Base-by-base conservation (phyloP, 2,888 invertebrate species). In the Folsomia candida region DNA sequence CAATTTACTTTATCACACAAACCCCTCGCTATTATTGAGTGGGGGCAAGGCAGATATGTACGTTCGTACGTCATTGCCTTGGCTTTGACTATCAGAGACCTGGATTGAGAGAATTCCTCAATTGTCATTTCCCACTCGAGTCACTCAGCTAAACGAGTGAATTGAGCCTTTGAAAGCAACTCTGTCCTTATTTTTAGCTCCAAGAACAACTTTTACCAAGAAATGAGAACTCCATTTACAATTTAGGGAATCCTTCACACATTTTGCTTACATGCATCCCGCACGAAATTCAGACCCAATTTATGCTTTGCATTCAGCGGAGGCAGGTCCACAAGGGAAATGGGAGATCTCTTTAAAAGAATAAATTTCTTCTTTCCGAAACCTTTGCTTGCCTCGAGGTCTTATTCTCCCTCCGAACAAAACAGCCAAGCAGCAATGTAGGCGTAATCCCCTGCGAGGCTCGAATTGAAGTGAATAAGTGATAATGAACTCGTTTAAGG, bases 341-440 rank as follows among this genome's bases (percentile, higher is more conserved):
- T 37, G 28, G 29, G 54, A 28, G 57, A 66, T 66, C 66, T 66
- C 54, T 18, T 27, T 57, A 29, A 51, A 18, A 28, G 28, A 66
- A 66, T 54, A 20, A 51, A 64, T 64, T 64, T 47, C 26, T n/a
- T n/a, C n/a, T n/a, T n/a, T n/a, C n/a, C n/a, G n/a, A n/a, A n/a
- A n/a, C n/a, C n/a, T n/a, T n/a, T n/a, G n/a, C n/a, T n/a, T n/a
- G n/a, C n/a, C n/a, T n/a, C n/a, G n/a, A n/a, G n/a, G n/a, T n/a
- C n/a, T n/a, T n/a, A n/a, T n/a, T n/a, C n/a, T n/a, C n/a, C n/a
- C n/a, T n/a, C n/a, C n/a, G n/a, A n/a, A n/a, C n/a, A n/a, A n/a
- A n/a, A n/a, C n/a, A n/a, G n/a, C n/a, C n/a, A n/a, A n/a, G n/a
- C n/a, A n/a, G n/a, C n/a, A n/a, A n/a, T n/a, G n/a, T n/a, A n/a